A percentile compares a stretch with the other conserved stretches of the same genome.
Conservation (phyloP, 2,113 vertebrate species). For the Argyrosomus japonicus region DNA sequence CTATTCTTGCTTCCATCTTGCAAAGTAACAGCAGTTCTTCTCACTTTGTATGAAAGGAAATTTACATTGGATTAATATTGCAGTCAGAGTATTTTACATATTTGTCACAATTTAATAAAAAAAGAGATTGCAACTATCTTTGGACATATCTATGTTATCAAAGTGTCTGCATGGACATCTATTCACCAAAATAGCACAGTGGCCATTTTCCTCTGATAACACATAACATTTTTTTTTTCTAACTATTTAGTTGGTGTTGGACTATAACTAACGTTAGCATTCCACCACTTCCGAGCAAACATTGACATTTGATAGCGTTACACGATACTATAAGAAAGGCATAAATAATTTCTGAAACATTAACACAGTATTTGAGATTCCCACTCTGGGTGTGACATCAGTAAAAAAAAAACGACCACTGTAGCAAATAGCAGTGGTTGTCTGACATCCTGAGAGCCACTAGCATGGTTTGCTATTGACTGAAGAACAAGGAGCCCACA, state of each 20-base stretch:
- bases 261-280: too few species aligned
- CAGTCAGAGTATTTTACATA: background rate
- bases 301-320: too few species aligned
- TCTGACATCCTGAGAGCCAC: background rate
- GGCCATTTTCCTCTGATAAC: background rate
- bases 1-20: background rate
- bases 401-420: too few species aligned
- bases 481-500: background rate
- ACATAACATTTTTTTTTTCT: too few species aligned
- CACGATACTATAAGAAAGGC: too few species aligned
- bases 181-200: background rate
- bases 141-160: background rate
- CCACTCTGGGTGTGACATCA: too few species aligned
- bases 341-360: too few species aligned
- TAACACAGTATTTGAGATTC: too few species aligned
- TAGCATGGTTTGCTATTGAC: background rate
- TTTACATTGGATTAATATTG: background rate
- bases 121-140: background rate
- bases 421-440: background rate
- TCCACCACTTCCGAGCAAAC: too few species aligned
- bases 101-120: background rate
- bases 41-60: background rate
- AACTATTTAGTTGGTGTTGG: too few species aligned
- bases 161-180: too few species aligned
- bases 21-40: constrained; percentile 3